These are phyloP conservation scores for Zhuqinia jingwanae DNA, from an alignment of 2,888 invertebrate species.

Conservation along the genomic window DNA sequence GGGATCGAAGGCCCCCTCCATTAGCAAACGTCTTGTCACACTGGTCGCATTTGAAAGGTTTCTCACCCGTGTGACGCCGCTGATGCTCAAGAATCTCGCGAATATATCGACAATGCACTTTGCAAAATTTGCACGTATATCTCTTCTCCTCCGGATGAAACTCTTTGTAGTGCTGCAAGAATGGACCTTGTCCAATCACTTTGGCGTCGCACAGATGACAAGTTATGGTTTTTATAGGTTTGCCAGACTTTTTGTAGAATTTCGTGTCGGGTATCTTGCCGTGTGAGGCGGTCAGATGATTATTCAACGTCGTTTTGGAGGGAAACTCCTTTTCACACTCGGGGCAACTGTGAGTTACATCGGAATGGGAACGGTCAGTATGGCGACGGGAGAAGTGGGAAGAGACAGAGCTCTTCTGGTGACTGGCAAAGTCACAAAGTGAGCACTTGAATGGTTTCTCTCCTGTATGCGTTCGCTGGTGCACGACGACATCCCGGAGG, in stretches of 20 bases:
- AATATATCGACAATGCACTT: constrained; percentile 9
- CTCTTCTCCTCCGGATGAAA: constrained; percentile 41
- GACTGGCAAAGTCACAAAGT: neutral
- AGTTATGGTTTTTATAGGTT: neutral
- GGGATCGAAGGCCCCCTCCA: neutral
- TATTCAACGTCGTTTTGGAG: neutral
- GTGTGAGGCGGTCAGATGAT: neutral
- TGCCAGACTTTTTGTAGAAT: neutral
- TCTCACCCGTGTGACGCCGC: constrained; percentile 49
- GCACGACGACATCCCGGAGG: neutral
- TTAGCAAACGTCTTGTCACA: neutral
- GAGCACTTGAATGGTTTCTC: neutral
- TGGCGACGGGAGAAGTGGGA: neutral
- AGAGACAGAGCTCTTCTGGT: neutral
- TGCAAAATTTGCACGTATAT: constrained; percentile 55
- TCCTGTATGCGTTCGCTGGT: neutral
- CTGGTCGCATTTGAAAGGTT: neutral
- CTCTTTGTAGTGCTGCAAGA: constrained; percentile 33
- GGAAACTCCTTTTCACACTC: neutral
- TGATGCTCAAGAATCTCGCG: constrained; percentile 23
- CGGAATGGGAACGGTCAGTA: neutral
- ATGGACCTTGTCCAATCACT: neutral
- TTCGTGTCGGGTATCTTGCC: neutral
- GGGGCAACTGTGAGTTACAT: neutral
- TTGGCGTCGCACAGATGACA: constrained; percentile 46